A percentile compares a stretch with the other conserved stretches of the same genome.
Conservation (phyloP, 2,888 invertebrate genomes). For the Zootermopsis nevadensis region DNA sequence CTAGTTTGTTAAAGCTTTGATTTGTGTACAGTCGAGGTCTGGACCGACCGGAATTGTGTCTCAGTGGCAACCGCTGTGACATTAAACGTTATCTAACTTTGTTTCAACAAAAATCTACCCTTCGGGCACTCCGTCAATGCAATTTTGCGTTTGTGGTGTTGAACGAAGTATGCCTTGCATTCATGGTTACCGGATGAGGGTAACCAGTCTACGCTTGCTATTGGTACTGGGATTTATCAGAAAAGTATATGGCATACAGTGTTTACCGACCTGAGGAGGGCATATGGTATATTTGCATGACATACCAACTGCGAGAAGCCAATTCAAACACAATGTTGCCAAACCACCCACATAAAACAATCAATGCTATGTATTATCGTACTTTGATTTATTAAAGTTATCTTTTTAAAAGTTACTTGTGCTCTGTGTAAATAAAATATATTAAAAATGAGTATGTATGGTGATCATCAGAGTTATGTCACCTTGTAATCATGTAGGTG, state of each 20-base stretch:
- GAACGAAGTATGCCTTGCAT: slow-evolving; percentile 6
- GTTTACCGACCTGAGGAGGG: background rate
- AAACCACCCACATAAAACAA: background rate
- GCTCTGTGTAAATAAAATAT: too few relatives aligned
- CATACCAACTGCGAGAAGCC: background rate
- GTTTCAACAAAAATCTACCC: background rate
- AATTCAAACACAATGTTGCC: background rate
- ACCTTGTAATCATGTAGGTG: too few relatives aligned
- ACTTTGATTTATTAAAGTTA: too few relatives aligned
- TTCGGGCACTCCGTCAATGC: background rate
- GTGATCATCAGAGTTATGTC: too few relatives aligned
- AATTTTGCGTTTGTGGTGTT: background rate
- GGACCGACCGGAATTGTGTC: background rate
- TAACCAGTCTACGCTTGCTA: background rate
- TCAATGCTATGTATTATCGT: too few relatives aligned
- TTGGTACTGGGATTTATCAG: background rate
- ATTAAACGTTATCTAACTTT: background rate
- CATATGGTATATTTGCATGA: background rate
- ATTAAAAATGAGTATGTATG: too few relatives aligned
- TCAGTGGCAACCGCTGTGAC: background rate
- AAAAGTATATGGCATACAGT: slow-evolving; percentile 4
- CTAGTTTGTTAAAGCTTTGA: too few relatives aligned
- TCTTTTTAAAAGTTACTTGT: too few relatives aligned
- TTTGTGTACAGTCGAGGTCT: background rate
- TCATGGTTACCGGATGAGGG: background rate